A percentile compares a stretch with the other conserved stretches of the same genome.
Evolutionary conservation across 2,797 vertebrate genomes (phyloP).

Genomic region (Eurystomus glaucurus): DNA sequence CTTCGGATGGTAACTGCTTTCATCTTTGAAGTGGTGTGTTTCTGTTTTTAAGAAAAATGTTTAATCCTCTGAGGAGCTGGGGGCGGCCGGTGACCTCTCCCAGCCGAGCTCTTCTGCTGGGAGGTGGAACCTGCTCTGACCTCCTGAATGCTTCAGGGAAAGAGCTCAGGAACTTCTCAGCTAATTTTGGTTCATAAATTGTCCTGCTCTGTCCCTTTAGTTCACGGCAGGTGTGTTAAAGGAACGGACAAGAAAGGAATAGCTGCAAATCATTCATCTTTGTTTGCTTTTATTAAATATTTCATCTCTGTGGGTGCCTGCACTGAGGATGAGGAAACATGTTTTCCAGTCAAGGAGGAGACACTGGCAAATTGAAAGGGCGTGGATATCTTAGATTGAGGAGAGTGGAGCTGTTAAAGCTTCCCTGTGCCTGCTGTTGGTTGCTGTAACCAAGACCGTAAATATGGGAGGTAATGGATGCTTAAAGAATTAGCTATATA

Average conservation of each 20-base stretch:
- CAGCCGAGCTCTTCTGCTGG: accelerated
- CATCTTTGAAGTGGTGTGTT: background rate
- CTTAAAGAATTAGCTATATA: background rate
- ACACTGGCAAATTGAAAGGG: background rate
- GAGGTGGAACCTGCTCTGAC: background rate
- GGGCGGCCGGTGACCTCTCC: background rate
- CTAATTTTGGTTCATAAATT: background rate
- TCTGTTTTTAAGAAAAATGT: background rate
- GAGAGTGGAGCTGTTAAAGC: background rate
- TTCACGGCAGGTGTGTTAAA: background rate
- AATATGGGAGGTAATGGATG: background rate
- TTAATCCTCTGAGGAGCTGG: background rate
- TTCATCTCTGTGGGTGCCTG: background rate
- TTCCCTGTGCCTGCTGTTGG: background rate
- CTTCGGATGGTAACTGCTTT: background rate
- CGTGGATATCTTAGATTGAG: background rate
- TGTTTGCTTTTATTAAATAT: background rate
- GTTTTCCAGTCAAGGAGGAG: background rate
- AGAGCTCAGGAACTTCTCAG: background rate
- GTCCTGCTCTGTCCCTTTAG: background rate
- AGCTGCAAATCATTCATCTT: background rate
- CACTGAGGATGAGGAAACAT: background rate
- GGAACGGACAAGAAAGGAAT: background rate
- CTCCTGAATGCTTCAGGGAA: background rate
- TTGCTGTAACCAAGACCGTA: background rate